Percentiles rank a stretch among this genome's conserved stretches.
phyloP scores from a whole-genome alignment of 1,140 invertebrate species.

The Drosophila paulistorum region DNA sequence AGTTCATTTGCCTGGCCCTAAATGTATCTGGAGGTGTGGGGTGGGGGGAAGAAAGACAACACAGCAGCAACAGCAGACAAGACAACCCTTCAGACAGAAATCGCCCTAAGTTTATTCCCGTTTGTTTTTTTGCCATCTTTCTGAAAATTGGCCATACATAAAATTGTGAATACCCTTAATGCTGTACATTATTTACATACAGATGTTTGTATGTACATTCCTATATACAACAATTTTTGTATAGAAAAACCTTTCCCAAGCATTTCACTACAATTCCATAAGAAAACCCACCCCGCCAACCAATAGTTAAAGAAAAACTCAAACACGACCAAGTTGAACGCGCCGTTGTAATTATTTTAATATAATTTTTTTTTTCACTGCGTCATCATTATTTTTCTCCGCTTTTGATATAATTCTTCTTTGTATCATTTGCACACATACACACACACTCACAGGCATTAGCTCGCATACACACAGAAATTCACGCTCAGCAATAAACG shows the following conservation, averaged over 20 bases:
- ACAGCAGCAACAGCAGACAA: constrained; percentile 43
- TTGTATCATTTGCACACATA: constrained; percentile 79
- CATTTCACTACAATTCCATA: constrained; percentile 68
- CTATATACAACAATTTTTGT: constrained; percentile 37
- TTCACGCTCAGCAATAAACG: constrained; percentile 49
- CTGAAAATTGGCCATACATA: constrained; percentile 36
- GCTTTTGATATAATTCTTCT: constrained; percentile 80
- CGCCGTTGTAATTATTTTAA: constrained; percentile 80
- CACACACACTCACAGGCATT: constrained; percentile 26
- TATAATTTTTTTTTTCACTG: constrained; percentile 76
- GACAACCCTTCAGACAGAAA: constrained; percentile 53
- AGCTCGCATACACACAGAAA: constrained; percentile 36
- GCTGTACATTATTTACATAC: too few species aligned
- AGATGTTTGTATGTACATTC: neutral
- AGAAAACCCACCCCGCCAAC: constrained; percentile 64
- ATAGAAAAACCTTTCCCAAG: constrained; percentile 68
- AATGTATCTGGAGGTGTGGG: neutral
- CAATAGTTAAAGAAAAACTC: constrained; percentile 13
- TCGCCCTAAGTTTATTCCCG: constrained; percentile 47
- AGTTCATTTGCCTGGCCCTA: constrained; percentile 46
- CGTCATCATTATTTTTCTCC: constrained; percentile 80
- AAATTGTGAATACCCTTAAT: constrained; percentile 10
- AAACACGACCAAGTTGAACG: constrained; percentile 52
- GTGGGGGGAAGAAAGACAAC: neutral
- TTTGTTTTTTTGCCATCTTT: constrained; percentile 4